phyloP scores from a whole-genome alignment of 37 sponge, comb jelly and placozoan species.

The Diacarnus erythraeanus region DNA sequence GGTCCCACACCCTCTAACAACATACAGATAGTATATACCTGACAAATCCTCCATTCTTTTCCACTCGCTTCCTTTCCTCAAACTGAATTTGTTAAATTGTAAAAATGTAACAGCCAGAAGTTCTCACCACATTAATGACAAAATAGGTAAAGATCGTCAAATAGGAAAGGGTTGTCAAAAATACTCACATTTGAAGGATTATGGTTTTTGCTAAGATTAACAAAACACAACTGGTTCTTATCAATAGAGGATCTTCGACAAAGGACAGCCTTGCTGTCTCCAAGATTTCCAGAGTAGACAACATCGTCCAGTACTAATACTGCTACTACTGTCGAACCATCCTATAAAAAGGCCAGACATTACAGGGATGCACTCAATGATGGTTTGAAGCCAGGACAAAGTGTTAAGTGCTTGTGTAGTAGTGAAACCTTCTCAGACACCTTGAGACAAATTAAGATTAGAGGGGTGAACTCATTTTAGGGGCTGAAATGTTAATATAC shows the following conservation, averaged over 20 bases:
- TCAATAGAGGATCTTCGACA: constrained; percentile 24
- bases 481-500: no score
- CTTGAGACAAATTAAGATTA: no score
- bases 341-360: constrained; percentile 17
- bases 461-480: no score
- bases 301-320: constrained; percentile 68
- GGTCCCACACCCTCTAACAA: no score
- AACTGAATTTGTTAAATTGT: constrained; percentile 67
- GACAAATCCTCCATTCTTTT: constrained; percentile 82
- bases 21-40: constrained; percentile 43
- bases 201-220: constrained; percentile 78
- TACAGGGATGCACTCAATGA: no score
- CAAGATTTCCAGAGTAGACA: constrained; percentile 79
- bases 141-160: no score
- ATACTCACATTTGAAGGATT: constrained; percentile 63
- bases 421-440: no score
- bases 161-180: no score
- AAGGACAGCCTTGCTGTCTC: constrained; percentile 84
- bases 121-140: no score
- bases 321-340: constrained; percentile 78
- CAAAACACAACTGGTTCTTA: constrained; percentile 8
- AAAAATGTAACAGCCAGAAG: no score
- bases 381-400: no score
- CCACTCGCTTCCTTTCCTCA: constrained; percentile 85
- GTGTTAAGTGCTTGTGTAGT: no score